Conservation (phyloP, 2,888 invertebrate genomes). For the Cancer borealis region DNA sequence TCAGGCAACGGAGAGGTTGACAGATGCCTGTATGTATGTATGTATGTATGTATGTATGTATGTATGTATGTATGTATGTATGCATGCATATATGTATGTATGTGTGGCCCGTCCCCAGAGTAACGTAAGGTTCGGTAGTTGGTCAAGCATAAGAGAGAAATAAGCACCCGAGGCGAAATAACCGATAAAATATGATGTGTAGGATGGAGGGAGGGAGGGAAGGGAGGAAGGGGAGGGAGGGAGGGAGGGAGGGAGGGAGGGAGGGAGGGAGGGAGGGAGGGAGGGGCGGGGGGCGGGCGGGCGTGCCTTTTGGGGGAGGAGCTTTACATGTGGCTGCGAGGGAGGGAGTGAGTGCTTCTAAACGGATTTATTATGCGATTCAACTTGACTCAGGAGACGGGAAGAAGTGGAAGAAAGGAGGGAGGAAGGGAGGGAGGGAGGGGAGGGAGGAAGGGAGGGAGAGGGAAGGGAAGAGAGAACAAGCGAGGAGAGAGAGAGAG, state of each 20-base stretch:
- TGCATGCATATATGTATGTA: background rate
- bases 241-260: too few species aligned
- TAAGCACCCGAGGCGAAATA: constrained; percentile 5
- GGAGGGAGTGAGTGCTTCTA: constrained; percentile 41
- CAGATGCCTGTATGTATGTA: background rate
- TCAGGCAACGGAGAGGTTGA: background rate
- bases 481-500: background rate
- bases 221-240: too few species aligned
- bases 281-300: too few species aligned
- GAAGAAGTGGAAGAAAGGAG: background rate
- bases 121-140: background rate
- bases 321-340: constrained; percentile 13
- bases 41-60: background rate
- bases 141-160: background rate
- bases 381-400: constrained; percentile 43
- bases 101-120: background rate
- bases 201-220: background rate
- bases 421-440: background rate
- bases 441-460: background rate
- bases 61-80: background rate
- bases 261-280: too few species aligned
- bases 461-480: background rate
- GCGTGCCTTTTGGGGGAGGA: background rate
- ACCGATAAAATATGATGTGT: constrained; percentile 13
- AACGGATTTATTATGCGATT: constrained; percentile 52